These are phyloP conservation scores for Cephus pygmeus DNA, from an alignment of 2,888 invertebrate genomes.

Conservation along the genomic window DNA sequence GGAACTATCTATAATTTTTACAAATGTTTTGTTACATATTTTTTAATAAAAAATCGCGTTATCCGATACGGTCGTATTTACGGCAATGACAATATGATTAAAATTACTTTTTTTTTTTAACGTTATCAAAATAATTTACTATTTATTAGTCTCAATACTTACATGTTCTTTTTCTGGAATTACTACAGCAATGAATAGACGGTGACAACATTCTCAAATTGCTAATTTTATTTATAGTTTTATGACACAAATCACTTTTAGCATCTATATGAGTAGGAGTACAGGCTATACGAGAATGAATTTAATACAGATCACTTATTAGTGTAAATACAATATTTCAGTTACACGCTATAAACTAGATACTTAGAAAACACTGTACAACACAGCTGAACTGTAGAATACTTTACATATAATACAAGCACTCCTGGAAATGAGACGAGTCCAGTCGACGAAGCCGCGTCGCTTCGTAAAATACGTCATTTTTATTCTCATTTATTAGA, in stretches of 20 bases:
- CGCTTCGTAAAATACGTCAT: neutral
- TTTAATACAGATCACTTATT: constrained; percentile 66
- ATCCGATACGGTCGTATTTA: neutral
- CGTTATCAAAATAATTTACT: neutral
- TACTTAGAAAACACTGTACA: constrained; percentile 67
- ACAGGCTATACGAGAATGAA: constrained; percentile 66
- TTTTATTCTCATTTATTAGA: neutral
- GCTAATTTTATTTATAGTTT: constrained; percentile 65
- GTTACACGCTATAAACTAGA: constrained; percentile 66
- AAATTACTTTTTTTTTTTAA: neutral
- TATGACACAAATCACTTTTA: constrained; percentile 67
- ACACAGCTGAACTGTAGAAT: constrained; percentile 64
- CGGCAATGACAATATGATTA: neutral
- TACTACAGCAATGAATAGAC: neutral
- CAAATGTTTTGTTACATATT: neutral
- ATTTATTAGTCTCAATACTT: neutral
- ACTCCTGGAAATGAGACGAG: constrained; percentile 40
- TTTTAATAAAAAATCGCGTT: neutral
- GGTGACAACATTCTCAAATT: constrained; percentile 61
- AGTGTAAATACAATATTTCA: constrained; percentile 65
- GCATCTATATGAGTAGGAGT: constrained; percentile 66
- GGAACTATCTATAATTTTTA: neutral
- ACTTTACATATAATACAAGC: constrained; percentile 66
- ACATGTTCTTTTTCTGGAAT: neutral
- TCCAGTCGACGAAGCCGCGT: constrained; percentile 7